These are phyloP conservation scores for Alligator sinensis DNA, from an alignment of 2,113 vertebrate species.

Conservation along the genomic window DNA sequence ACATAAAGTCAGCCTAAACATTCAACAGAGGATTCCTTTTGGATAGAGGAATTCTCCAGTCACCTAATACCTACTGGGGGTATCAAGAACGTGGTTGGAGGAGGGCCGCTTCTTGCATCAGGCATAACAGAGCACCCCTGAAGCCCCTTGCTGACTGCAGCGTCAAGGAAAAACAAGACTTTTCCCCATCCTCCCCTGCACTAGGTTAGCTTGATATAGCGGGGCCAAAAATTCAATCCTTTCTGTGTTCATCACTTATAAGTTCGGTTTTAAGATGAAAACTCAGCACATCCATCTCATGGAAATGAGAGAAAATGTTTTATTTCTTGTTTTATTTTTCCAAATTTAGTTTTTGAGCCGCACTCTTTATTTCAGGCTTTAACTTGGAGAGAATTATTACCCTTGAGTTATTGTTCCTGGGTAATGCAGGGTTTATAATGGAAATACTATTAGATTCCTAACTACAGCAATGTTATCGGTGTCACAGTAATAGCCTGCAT, in stretches of 20 bases:
- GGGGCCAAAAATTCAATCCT: not conserved
- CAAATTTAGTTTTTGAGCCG: not conserved
- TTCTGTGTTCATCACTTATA: not conserved
- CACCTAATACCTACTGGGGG: fast-evolving
- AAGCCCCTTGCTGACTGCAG: fast-evolving
- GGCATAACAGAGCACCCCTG: not conserved
- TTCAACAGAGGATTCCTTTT: not conserved
- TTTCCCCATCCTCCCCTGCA: fast-evolving
- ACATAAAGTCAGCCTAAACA: not conserved
- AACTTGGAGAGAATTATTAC: not conserved
- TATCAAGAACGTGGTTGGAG: not conserved
- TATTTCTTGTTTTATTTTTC: not conserved
- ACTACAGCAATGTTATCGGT: not conserved
- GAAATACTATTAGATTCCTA: not conserved
- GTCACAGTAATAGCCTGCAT: constrained; percentile 26
- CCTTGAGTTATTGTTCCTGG: constrained; percentile 20
- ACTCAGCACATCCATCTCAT: not conserved
- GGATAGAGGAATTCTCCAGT: not conserved
- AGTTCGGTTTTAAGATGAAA: not conserved
- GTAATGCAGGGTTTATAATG: not conserved
- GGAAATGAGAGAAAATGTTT: not conserved
- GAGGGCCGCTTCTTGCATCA: not conserved
- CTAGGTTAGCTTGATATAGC: not conserved
- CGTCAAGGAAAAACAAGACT: not conserved
- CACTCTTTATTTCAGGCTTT: not conserved